These are phyloP conservation scores for Myripristis murdjan DNA, from an alignment of 2,797 vertebrate species.

Conservation along the genomic window DNA sequence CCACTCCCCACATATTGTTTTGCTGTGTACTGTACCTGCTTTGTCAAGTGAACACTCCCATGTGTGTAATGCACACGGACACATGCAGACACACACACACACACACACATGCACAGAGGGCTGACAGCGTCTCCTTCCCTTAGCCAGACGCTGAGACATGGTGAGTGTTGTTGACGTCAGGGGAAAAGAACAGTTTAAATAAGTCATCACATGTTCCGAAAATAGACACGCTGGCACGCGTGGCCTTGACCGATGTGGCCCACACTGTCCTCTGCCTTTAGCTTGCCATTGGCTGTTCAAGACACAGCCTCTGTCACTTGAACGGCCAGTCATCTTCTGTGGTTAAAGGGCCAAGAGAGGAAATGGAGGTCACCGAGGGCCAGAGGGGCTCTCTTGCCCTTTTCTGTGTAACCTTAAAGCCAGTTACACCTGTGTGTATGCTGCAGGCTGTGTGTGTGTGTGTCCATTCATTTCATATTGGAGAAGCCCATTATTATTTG, in stretches of 20 bases:
- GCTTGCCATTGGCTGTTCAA: slow-evolving; percentile 43
- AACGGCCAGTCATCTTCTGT: slow-evolving; percentile 19
- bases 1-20: too few species aligned
- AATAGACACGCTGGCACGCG: slow-evolving; percentile 77
- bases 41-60: background rate
- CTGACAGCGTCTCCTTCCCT: slow-evolving; percentile 46
- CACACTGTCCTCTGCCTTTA: slow-evolving; percentile 33
- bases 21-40: too few species aligned
- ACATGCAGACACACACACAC: slow-evolving; percentile 5
- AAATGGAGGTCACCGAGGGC: slow-evolving; percentile 43
- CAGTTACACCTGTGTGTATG: background rate
- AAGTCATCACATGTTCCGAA: slow-evolving; percentile 75
- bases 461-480: slow-evolving; percentile 13
- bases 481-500: slow-evolving; percentile 57
- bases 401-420: slow-evolving; percentile 7
- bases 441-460: slow-evolving; percentile 3
- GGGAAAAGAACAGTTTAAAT: slow-evolving; percentile 76
- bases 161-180: slow-evolving; percentile 70
- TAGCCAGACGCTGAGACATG: slow-evolving; percentile 58
- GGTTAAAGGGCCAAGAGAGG: slow-evolving; percentile 3
- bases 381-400: slow-evolving; percentile 12
- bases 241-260: slow-evolving; percentile 59
- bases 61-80: slow-evolving; percentile 3
- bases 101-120: slow-evolving; percentile 39
- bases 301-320: slow-evolving; percentile 9